Evolutionary conservation across 2,888 invertebrate genomes (phyloP), one percentile per base, ranked within the genome.

Genomic region (Brachylomia viminalis): DNA sequence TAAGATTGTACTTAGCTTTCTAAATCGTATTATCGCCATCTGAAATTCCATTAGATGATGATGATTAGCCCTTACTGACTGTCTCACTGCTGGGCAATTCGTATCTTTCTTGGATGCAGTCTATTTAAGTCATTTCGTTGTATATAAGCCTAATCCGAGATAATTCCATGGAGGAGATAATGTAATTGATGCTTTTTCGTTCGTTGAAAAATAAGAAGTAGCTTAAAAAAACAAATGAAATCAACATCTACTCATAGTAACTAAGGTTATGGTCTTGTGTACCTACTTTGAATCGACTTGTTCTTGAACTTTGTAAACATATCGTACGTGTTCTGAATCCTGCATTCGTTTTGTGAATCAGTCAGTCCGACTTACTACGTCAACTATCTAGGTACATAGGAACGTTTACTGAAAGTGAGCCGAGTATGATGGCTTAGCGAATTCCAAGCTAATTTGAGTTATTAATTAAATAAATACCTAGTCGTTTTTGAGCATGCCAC

Each of bases 261-360:
- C 58, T 71, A 82, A 82, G 85, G 81, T 78, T 83, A 77, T 64
- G 62, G 59, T 68, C 38, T 61, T 61, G 64, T 75, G 65, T 85
- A 80, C n/a, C n/a, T n/a, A n/a, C 65, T 64, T 49, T 64, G 47
- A 65, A 69, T 69, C 72, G 15, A 73, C 23, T 77, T 54, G 77
- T 79, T 65, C 77, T 84, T 86, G 77, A 86, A 79, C 74, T 83
- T 71, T 73, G 86, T 77, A 71, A 77, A 83, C 86, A 75, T 62
- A 38, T 59, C 64, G 54, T 65, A 86, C 84, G 73, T 85, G 86
- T 75, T 69, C 13, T 64, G 84, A 85, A 86, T 85, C 33, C 59
- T 56, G n/a, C 17, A 66, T 64, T 20, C 13, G 33, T 59, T 52
- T 81, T 65, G n/a, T 68, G 47, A 81, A 69, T 81, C 75, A 75